A percentile compares a stretch with the other conserved stretches of the same genome.
Conservation (phyloP, 1,140 invertebrate species). For the Chironomus striatipennis region DNA sequence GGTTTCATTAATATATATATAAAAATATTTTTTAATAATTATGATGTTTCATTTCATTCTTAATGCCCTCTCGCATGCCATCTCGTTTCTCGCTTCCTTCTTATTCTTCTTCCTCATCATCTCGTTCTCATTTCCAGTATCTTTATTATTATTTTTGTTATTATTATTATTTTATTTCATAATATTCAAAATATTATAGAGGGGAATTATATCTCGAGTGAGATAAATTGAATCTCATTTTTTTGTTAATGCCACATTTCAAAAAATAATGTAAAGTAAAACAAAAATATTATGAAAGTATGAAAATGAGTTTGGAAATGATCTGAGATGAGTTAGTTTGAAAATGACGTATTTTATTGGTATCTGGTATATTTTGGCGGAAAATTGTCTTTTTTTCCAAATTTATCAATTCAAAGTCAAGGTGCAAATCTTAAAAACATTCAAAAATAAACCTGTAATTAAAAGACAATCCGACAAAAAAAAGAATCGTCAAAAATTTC, state of each 20-base stretch:
- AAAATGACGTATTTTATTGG: too few species aligned
- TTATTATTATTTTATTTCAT: neutral
- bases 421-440: too few species aligned
- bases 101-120: neutral
- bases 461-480: too few species aligned
- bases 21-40: slow-evolving; percentile 4
- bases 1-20: neutral
- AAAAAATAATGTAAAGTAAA: neutral
- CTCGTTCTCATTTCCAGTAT: neutral
- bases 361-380: too few species aligned
- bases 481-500: too few species aligned
- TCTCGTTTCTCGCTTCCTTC: too few species aligned
- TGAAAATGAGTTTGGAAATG: neutral
- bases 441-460: too few species aligned
- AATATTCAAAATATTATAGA: neutral
- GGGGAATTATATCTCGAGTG: slow-evolving; percentile 1
- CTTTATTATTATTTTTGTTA: neutral
- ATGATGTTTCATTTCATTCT: slow-evolving; percentile 12
- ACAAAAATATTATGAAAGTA: neutral
- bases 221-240: slow-evolving; percentile 24
- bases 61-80: neutral
- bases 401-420: too few species aligned
- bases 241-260: neutral
- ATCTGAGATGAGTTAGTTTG: neutral
- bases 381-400: too few species aligned